phyloP scores from a whole-genome alignment of 2,797 vertebrate genomes.

The Sebastes matsubarae region DNA sequence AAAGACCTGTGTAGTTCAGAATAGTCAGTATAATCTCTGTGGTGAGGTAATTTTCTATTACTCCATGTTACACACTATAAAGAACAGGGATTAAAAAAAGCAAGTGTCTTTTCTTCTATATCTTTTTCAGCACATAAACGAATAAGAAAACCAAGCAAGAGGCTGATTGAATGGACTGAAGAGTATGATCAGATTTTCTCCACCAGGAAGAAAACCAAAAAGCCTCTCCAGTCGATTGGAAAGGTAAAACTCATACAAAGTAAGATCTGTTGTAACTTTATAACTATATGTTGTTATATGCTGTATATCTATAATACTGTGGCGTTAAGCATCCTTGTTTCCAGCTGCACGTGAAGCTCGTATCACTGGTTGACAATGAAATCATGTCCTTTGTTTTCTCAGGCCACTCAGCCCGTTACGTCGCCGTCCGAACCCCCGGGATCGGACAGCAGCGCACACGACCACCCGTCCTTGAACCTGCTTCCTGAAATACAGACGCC shows the following conservation, averaged over 20 bases:
- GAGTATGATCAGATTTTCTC: conserved; percentile 95
- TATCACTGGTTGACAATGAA: background rate
- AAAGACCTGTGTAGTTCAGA: background rate
- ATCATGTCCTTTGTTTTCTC: background rate
- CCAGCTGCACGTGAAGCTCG: background rate
- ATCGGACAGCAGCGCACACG: conserved; percentile 45
- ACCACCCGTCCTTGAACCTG: conserved; percentile 43
- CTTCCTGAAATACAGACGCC: conserved; percentile 82
- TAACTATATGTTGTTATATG: background rate
- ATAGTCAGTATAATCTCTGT: background rate
- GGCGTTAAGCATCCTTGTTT: background rate
- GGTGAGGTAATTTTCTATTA: too few relatives aligned
- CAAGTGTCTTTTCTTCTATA: background rate
- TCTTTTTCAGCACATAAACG: conserved; percentile 85
- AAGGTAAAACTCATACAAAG: conserved; percentile 73
- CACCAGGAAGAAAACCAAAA: conserved; percentile 92
- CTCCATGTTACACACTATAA: background rate
- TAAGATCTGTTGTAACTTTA: conserved; percentile 37
- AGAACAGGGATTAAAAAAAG: background rate
- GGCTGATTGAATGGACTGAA: conserved; percentile 94
- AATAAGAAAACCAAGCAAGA: conserved; percentile 95
- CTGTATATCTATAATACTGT: background rate
- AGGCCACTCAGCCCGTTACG: conserved; percentile 45
- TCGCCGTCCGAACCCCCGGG: conserved; percentile 26
- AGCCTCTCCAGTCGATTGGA: conserved; percentile 80